Conservation (phyloP, 2,797 vertebrate genomes). For the Enteromius treurensis region DNA sequence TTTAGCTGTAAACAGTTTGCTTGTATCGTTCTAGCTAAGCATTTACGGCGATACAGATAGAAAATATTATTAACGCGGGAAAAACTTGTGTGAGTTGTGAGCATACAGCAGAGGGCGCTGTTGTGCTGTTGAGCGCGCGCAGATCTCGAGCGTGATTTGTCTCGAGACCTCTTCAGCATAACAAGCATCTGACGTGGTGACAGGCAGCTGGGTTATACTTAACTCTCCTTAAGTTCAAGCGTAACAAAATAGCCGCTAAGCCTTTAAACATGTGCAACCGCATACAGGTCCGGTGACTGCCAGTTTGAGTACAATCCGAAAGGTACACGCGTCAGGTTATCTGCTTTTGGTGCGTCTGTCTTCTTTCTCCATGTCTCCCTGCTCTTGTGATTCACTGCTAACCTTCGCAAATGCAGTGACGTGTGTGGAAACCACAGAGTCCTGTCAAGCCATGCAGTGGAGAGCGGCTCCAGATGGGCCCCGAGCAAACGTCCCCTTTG, state of each 20-base stretch:
- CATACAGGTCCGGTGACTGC: not conserved
- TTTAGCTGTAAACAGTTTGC: not conserved
- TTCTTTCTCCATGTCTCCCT: slow-evolving; percentile 15
- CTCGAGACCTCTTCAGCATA: not conserved
- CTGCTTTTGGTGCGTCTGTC: slow-evolving; percentile 7
- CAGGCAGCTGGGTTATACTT: slow-evolving; percentile 12
- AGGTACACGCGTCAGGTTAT: slow-evolving; percentile 8
- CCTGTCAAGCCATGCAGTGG: slow-evolving; percentile 43
- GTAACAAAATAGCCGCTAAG: not conserved
- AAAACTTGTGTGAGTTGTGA: slow-evolving; percentile 19
- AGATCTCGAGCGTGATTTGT: not conserved
- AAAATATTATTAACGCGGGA: not conserved
- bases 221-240: not conserved
- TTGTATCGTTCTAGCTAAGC: not conserved
- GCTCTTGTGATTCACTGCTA: slow-evolving; percentile 47
- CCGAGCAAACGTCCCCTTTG: slow-evolving; percentile 34
- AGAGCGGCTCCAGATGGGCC: slow-evolving; percentile 53
- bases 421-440: slow-evolving; percentile 45
- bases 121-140: slow-evolving; percentile 38
- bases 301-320: not conserved
- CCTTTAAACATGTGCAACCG: not conserved
- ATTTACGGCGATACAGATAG: not conserved
- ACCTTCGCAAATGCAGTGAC: slow-evolving; percentile 47
- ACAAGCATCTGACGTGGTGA: not conserved
- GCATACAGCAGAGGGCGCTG: slow-evolving; percentile 50